Percentiles rank a stretch among this genome's conserved stretches.
phyloP scores from a whole-genome alignment of 92 coral and sea anemone genomes.

The Epizoanthus rinbou region DNA sequence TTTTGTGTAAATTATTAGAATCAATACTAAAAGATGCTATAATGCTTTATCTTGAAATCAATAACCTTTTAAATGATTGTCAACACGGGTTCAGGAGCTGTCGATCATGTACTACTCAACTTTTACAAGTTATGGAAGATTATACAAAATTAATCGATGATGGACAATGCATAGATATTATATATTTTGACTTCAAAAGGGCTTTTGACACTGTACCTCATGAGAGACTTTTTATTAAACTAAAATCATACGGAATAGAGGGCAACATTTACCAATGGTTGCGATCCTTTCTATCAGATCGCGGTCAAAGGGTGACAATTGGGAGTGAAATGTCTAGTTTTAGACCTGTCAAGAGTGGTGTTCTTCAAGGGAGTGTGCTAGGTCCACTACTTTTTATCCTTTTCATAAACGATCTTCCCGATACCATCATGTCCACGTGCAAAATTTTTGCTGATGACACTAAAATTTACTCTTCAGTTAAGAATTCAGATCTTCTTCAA shows the following conservation, averaged over 20 bases:
- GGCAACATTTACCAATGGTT: slow-evolving; percentile 19
- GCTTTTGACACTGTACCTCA: background rate
- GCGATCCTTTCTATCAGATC: slow-evolving; percentile 14
- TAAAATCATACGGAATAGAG: slow-evolving; percentile 5
- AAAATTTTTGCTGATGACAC: slow-evolving; percentile 19
- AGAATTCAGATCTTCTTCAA: slow-evolving; percentile 19
- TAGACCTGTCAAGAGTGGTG: slow-evolving; percentile 18
- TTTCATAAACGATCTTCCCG: slow-evolving; percentile 23
- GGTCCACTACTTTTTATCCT: slow-evolving; percentile 13
- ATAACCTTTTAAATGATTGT: too few relatives aligned
- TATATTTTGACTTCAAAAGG: too few relatives aligned
- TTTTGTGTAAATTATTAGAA: too few relatives aligned
- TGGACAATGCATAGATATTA: too few relatives aligned
- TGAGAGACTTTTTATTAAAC: slow-evolving; percentile 15
- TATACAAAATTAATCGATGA: too few relatives aligned
- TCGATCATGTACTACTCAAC: too few relatives aligned
- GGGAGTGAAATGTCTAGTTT: slow-evolving; percentile 23
- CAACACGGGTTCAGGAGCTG: too few relatives aligned
- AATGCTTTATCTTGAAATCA: too few relatives aligned
- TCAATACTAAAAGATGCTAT: too few relatives aligned
- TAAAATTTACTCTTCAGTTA: slow-evolving; percentile 15
- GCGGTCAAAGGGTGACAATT: slow-evolving; percentile 8
- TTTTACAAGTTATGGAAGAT: too few relatives aligned
- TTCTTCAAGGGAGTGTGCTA: slow-evolving; percentile 9
- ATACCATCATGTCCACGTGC: slow-evolving; percentile 2